Conservation (phyloP, 2,113 vertebrate species). For the Gyps fulvus region DNA sequence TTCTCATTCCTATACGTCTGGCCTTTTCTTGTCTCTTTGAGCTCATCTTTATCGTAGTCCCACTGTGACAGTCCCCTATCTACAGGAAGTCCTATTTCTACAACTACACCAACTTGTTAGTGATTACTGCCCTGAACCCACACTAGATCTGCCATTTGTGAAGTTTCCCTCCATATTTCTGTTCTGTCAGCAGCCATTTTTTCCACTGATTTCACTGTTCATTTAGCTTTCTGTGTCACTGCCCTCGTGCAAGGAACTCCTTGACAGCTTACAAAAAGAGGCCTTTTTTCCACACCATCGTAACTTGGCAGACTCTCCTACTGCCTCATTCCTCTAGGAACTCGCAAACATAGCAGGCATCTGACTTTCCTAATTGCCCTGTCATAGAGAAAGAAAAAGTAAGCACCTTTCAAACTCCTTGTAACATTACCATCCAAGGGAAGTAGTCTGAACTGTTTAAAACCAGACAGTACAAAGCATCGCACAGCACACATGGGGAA, state of each 20-base stretch:
- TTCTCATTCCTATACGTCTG: slow-evolving; percentile 56
- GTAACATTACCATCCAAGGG: background rate
- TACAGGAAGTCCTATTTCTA: slow-evolving; percentile 30
- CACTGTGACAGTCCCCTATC: slow-evolving; percentile 15
- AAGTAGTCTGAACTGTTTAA: slow-evolving; percentile 4
- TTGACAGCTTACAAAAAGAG: slow-evolving; percentile 1
- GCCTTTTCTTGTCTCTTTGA: slow-evolving; percentile 28
- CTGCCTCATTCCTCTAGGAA: background rate
- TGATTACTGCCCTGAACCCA: slow-evolving; percentile 13
- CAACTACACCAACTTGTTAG: background rate
- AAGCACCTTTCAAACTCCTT: background rate
- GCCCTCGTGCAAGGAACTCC: background rate
- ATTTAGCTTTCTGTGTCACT: slow-evolving; percentile 29
- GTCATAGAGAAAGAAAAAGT: background rate
- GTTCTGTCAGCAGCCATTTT: slow-evolving; percentile 9
- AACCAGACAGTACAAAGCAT: background rate
- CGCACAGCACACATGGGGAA: background rate
- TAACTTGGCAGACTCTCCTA: background rate
- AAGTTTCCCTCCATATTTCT: slow-evolving; percentile 21
- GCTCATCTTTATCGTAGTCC: slow-evolving; percentile 51
- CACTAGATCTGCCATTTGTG: slow-evolving; percentile 6
- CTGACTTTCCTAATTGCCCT: background rate
- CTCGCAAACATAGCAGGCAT: background rate
- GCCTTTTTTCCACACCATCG: background rate
- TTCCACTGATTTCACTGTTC: slow-evolving; percentile 26